Conservation (phyloP, 2,888 invertebrate species). For the Aplocera efformata region DNA sequence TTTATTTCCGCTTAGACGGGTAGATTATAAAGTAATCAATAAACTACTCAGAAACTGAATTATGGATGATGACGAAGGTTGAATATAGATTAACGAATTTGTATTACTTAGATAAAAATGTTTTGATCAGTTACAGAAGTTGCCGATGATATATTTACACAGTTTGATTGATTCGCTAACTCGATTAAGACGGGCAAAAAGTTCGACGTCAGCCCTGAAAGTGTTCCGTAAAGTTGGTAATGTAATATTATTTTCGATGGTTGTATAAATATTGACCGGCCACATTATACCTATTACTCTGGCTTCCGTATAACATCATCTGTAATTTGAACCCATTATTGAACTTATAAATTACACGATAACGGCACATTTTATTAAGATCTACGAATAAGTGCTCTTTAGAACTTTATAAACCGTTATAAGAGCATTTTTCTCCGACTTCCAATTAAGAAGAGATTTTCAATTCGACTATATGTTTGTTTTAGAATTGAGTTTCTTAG, state of each 20-base stretch:
- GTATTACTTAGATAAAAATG: not conserved
- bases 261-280: conserved; percentile 33
- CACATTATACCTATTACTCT: conserved; percentile 35
- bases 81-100: conserved; percentile 1
- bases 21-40: conserved; percentile 12
- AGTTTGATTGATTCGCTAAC: not conserved
- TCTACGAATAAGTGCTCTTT: too few relatives aligned
- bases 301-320: conserved; percentile 41
- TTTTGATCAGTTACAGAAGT: too few relatives aligned
- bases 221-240: not conserved
- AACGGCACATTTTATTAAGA: conserved; percentile 39
- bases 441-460: too few relatives aligned
- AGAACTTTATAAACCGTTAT: too few relatives aligned
- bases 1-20: not conserved
- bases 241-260: conserved; percentile 10
- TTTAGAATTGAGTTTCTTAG: too few relatives aligned
- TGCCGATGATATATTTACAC: too few relatives aligned
- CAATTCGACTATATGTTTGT: too few relatives aligned
- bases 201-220: conserved; percentile 5
- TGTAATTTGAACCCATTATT: conserved; percentile 32
- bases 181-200: conserved; percentile 2
- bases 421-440: too few relatives aligned
- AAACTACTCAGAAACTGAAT: conserved; percentile 1
- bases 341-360: conserved; percentile 39
- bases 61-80: conserved; percentile 11